Evolutionary conservation across 2,797 vertebrate species (phyloP).

Genomic region (Eulemur albifrons): DNA sequence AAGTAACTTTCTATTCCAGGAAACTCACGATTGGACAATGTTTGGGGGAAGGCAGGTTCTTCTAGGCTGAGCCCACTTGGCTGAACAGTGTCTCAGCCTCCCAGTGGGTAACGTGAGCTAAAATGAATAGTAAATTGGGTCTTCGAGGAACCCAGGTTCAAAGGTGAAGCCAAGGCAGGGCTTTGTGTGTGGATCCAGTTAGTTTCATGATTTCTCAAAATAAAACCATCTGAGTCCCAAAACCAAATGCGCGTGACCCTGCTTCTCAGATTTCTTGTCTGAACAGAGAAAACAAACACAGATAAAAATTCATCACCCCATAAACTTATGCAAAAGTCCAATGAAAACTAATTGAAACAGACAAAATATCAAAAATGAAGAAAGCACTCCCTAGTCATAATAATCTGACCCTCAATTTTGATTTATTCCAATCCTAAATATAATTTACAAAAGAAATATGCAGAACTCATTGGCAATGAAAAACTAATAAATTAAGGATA

Average conservation of each 20-base stretch:
- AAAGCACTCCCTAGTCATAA: background rate
- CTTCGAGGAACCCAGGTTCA: conserved; percentile 54
- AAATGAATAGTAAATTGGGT: conserved; percentile 40
- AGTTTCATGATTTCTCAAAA: background rate
- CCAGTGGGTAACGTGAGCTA: conserved; percentile 28
- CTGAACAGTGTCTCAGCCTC: conserved; percentile 46
- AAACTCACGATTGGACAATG: conserved; percentile 44
- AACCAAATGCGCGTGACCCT: background rate
- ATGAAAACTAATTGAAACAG: background rate
- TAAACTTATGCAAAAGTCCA: background rate
- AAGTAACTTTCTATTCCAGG: conserved; percentile 40
- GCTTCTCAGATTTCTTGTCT: background rate
- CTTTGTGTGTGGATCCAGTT: background rate
- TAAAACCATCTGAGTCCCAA: background rate
- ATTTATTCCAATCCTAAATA: background rate
- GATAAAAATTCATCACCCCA: conserved; percentile 40
- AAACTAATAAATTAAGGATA: background rate
- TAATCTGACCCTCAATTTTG: background rate
- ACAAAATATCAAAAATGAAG: background rate
- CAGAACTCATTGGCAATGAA: background rate
- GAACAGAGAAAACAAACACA: conserved; percentile 22
- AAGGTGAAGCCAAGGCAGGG: conserved; percentile 17
- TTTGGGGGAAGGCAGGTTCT: conserved; percentile 1
- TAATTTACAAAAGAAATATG: background rate
- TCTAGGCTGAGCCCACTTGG: conserved; percentile 40